Conservation (phyloP, 2,797 vertebrate species). For the Pangasius macronema region DNA sequence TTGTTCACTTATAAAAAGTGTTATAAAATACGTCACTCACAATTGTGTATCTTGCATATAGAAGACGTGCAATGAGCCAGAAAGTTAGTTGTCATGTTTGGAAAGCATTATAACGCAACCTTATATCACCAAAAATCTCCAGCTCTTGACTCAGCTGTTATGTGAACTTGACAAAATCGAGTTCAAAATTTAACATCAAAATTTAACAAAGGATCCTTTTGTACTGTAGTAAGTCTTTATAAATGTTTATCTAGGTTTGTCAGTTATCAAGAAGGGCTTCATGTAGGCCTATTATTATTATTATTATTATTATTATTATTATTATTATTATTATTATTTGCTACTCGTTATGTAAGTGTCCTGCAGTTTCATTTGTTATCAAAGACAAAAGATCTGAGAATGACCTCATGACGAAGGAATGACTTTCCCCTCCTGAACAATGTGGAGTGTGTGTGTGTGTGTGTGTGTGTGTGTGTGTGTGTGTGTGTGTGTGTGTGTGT, state of each 20-base stretch:
- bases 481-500: constrained; percentile 31
- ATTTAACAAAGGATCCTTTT: neutral
- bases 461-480: constrained; percentile 29
- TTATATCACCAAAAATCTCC: neutral
- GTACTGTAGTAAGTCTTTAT: neutral
- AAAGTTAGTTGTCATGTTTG: neutral
- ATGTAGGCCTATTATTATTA: neutral
- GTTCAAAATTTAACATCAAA: neutral
- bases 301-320: constrained; percentile 7
- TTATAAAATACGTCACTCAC: neutral
- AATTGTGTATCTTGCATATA: neutral
- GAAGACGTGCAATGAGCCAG: neutral
- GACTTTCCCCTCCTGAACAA: constrained; percentile 52
- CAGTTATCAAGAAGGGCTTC: neutral
- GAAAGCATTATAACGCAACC: neutral
- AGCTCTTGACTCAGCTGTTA: neutral
- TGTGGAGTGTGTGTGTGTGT: constrained; percentile 30
- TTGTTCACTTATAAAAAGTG: neutral
- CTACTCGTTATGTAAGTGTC: neutral
- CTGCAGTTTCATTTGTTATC: neutral
- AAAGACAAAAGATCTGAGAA: constrained; percentile 4
- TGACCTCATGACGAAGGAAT: constrained; percentile 52
- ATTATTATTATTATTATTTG: neutral
- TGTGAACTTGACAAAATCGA: neutral
- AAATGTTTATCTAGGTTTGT: neutral